Percentiles rank a stretch among this genome's conserved stretches.
These are phyloP conservation scores for Frankliniella fusca DNA, from an alignment of 2,888 invertebrate genomes.

Conservation along the genomic window DNA sequence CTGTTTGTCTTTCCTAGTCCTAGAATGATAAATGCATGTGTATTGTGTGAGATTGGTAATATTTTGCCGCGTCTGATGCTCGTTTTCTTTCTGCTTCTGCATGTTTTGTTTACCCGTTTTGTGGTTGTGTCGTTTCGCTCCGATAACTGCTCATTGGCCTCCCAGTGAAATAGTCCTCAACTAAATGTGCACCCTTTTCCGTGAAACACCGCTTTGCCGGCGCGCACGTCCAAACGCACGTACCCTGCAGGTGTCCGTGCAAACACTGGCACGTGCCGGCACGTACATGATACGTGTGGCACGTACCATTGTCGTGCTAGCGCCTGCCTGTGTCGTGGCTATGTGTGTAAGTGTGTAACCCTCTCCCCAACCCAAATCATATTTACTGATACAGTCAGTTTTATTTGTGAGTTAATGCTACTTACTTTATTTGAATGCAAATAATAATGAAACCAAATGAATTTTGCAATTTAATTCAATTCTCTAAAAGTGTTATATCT, in stretches of 20 bases:
- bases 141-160: not conserved
- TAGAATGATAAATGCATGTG: not conserved
- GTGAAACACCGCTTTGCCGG: not conserved
- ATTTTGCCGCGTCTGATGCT: not conserved
- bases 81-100: not conserved
- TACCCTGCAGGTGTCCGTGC: not conserved
- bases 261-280: no score
- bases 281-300: no score
- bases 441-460: no score
- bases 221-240: not conserved
- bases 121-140: not conserved
- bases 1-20: slow-evolving; percentile 33
- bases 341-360: not conserved
- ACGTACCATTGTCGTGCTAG: no score
- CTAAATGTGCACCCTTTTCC: not conserved
- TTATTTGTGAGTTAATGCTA: no score
- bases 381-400: no score
- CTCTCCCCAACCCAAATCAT: not conserved
- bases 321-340: not conserved
- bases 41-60: not conserved
- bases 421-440: no score
- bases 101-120: not conserved
- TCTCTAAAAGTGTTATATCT: no score
- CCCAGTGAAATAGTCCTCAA: not conserved
- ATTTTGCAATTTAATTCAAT: no score